Percentiles rank a stretch among this genome's conserved stretches.
Conservation (phyloP, 2,113 vertebrate species). For the Salvator merianae region DNA sequence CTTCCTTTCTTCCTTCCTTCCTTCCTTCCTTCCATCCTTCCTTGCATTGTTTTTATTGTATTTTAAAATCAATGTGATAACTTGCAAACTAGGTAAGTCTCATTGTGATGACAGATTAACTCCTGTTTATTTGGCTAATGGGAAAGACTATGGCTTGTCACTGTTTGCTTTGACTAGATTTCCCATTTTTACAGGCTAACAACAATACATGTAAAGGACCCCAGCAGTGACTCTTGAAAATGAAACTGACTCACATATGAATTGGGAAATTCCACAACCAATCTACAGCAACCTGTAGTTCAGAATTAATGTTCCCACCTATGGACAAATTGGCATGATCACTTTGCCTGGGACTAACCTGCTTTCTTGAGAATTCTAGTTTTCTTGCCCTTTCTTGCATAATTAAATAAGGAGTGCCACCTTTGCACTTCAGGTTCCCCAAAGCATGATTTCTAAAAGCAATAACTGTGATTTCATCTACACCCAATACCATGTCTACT, state of each 20-base stretch:
- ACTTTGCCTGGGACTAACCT: neutral
- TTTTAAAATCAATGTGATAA: conserved; percentile 37
- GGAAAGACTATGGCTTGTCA: conserved; percentile 48
- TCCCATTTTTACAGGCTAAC: conserved; percentile 46
- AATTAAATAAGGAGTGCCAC: no score
- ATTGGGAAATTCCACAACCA: neutral
- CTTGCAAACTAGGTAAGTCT: conserved; percentile 31
- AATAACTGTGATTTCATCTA: neutral
- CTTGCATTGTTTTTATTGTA: neutral
- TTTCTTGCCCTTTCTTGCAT: neutral
- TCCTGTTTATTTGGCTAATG: conserved; percentile 56
- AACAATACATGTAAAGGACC: conserved; percentile 18
- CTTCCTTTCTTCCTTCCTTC: neutral
- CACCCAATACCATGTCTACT: neutral
- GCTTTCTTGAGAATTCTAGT: neutral
- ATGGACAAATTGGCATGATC: neutral
- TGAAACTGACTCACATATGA: neutral
- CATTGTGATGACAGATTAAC: conserved; percentile 56
- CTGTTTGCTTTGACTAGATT: conserved; percentile 29
- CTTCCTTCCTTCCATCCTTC: neutral
- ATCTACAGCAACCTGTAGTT: neutral
- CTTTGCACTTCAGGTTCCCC: neutral
- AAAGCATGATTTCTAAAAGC: neutral
- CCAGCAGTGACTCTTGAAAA: conserved; percentile 10
- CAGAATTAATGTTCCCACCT: neutral